phyloP scores from a whole-genome alignment of 1,140 invertebrate genomes.

The Cherax destructor region DNA sequence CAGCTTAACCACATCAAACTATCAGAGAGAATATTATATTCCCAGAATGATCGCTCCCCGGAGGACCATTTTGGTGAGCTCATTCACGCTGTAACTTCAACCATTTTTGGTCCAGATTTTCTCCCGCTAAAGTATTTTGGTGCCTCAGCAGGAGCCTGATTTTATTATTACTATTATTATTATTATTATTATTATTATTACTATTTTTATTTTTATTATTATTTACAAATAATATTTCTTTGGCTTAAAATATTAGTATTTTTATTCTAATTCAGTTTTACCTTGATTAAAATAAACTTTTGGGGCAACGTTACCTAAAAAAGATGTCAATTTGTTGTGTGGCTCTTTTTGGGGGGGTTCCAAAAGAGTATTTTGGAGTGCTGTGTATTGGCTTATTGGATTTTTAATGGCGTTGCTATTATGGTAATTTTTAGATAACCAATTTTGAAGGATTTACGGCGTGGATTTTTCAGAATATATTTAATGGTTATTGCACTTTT shows the following conservation, averaged over 20 bases:
- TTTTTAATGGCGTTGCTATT: conserved; percentile 6
- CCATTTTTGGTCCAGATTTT: conserved; percentile 3
- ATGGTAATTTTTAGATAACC: conserved; percentile 53
- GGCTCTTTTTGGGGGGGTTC: background rate
- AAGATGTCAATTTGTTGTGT: background rate
- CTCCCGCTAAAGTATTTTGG: background rate
- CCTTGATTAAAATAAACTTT: background rate
- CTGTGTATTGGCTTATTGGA: conserved; percentile 45
- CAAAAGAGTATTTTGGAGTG: conserved; percentile 15
- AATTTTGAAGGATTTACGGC: conserved; percentile 50
- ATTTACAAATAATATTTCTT: no score
- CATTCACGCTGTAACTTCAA: conserved; percentile 18
- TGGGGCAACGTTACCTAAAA: background rate
- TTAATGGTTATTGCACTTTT: background rate
- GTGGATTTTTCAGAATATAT: background rate
- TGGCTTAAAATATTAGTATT: no score
- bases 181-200: no score
- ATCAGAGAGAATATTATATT: conserved; percentile 58
- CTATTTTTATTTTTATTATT: no score
- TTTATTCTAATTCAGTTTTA: background rate
- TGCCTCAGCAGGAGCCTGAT: no score
- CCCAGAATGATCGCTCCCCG: conserved; percentile 30
- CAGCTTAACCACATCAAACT: conserved; percentile 56
- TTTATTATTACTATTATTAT: no score
- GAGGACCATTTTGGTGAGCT: conserved; percentile 20